These are phyloP conservation scores for Neoscelio sp. DNA, from an alignment of 2,888 invertebrate genomes.

Conservation along the genomic window DNA sequence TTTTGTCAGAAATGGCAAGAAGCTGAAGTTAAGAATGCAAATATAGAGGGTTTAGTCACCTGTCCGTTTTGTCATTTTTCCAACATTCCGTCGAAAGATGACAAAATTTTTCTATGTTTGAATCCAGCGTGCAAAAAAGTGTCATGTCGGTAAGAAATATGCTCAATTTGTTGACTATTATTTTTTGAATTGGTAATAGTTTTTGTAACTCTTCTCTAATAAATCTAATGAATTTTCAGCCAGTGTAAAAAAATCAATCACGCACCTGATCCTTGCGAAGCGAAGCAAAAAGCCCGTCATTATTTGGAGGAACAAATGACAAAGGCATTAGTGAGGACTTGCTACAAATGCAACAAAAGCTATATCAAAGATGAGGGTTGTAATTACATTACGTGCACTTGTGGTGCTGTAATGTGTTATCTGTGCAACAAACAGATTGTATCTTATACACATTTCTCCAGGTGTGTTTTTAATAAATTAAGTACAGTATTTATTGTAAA, in stretches of 20 bases:
- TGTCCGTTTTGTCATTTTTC: slow-evolving; percentile 85
- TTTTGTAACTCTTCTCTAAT: neutral
- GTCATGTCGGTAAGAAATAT: slow-evolving; percentile 81
- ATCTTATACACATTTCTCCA: neutral
- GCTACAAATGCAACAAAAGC: slow-evolving; percentile 83
- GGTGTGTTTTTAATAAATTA: neutral
- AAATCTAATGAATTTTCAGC: slow-evolving; percentile 68
- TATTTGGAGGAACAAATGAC: slow-evolving; percentile 78
- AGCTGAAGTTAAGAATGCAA: slow-evolving; percentile 83
- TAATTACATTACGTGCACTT: slow-evolving; percentile 77
- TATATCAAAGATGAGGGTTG: slow-evolving; percentile 85
- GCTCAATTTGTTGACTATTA: too few species aligned
- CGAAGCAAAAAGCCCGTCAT: slow-evolving; percentile 76
- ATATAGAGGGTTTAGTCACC: slow-evolving; percentile 83
- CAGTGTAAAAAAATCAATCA: slow-evolving; percentile 83
- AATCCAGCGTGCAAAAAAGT: slow-evolving; percentile 84
- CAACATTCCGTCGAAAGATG: slow-evolving; percentile 81
- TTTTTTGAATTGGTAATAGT: neutral
- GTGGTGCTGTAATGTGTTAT: slow-evolving; percentile 38
- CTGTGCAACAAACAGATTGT: slow-evolving; percentile 21
- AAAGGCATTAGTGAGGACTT: slow-evolving; percentile 80
- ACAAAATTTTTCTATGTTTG: slow-evolving; percentile 83
- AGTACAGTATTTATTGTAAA: neutral
- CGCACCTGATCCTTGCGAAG: slow-evolving; percentile 82
- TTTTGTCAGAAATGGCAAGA: slow-evolving; percentile 82